phyloP scores from a whole-genome alignment of 1,140 invertebrate genomes.

The Myzus persicae region DNA sequence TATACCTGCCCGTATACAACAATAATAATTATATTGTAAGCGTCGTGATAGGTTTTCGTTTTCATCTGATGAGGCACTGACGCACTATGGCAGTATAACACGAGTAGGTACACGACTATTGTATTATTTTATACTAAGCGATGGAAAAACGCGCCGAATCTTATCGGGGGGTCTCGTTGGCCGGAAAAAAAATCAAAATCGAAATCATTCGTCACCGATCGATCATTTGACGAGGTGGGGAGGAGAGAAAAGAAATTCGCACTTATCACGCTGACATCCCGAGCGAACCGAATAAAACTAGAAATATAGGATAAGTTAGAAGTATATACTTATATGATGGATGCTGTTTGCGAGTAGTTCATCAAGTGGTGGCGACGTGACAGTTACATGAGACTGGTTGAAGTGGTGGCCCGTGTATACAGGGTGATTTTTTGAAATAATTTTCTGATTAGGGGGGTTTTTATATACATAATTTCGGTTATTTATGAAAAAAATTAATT shows the following conservation, averaged over 20 bases:
- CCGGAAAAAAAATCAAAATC: background rate
- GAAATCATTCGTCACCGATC: background rate
- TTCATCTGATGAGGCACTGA: background rate
- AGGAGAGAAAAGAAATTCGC: constrained; percentile 1
- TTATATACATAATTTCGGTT: too few relatives aligned
- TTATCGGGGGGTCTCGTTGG: background rate
- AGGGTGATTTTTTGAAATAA: background rate
- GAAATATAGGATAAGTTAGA: background rate
- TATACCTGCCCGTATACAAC: background rate
- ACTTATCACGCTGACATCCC: background rate
- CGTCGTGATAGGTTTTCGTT: background rate
- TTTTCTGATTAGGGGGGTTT: background rate
- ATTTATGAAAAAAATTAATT: too few relatives aligned
- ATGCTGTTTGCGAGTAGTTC: background rate
- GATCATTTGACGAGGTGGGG: background rate
- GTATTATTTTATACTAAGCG: background rate
- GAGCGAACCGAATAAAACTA: background rate
- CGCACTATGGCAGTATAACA: background rate
- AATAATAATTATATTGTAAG: background rate
- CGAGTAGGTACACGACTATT: background rate
- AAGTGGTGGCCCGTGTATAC: background rate
- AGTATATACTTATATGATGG: background rate
- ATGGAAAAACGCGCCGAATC: background rate
- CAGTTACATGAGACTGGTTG: background rate
- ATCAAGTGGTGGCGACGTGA: background rate